Evolutionary conservation across 2,888 invertebrate genomes (phyloP).

Genomic region (Chaitophorus viminalis): DNA sequence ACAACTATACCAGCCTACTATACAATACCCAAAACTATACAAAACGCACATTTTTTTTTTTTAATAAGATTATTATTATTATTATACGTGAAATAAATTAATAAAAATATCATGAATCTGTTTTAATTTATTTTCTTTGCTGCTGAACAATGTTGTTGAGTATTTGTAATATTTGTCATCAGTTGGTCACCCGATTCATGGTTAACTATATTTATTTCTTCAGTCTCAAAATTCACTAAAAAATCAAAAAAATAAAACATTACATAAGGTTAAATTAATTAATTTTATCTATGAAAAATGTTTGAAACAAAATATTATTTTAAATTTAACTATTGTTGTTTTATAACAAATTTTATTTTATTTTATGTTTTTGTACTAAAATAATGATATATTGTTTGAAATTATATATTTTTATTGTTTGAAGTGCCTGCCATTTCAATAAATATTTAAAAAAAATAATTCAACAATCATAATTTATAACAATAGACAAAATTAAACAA

Average conservation of each 20-base stretch:
- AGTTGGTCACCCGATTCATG: conserved; percentile 31
- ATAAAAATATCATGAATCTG: conserved; percentile 9
- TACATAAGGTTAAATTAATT: no score
- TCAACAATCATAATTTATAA: no score
- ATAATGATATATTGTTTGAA: no score
- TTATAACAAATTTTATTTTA: no score
- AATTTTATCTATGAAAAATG: no score
- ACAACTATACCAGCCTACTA: conserved; percentile 19
- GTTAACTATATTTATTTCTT: background rate
- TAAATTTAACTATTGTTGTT: no score
- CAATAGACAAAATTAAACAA: no score
- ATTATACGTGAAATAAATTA: conserved; percentile 38
- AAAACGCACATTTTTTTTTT: conserved; percentile 39
- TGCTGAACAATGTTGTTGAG: conserved; percentile 16
- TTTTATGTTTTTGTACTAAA: no score
- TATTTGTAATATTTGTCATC: background rate
- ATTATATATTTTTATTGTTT: no score
- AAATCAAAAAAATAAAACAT: background rate
- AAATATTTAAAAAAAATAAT: no score
- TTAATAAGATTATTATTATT: conserved; percentile 23
- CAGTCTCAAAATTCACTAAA: conserved; percentile 51
- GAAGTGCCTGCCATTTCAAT: no score
- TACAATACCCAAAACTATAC: conserved; percentile 44
- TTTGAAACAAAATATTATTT: no score
- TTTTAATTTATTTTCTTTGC: conserved; percentile 48